phyloP scores from a whole-genome alignment of 2,113 vertebrate genomes.

The Leptodactylus fuscus region DNA sequence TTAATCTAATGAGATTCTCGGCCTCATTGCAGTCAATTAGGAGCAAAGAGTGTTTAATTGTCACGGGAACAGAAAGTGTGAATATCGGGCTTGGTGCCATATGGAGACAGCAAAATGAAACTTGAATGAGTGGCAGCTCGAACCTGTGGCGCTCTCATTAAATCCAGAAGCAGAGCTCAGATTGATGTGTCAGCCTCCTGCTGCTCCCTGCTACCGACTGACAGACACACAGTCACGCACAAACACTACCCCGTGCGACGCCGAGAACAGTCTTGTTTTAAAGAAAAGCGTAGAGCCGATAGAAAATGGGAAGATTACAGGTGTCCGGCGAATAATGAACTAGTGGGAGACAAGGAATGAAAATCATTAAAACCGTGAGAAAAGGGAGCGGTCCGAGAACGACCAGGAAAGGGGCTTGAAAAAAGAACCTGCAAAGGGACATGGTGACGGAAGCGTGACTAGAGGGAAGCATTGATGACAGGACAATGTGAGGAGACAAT shows the following conservation, averaged over 20 bases:
- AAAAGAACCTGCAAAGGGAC: constrained; percentile 19
- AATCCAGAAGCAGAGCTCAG: constrained; percentile 73
- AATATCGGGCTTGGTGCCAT: constrained; percentile 70
- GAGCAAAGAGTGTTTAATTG: constrained; percentile 70
- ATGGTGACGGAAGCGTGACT: constrained; percentile 21
- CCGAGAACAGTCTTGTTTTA: background rate
- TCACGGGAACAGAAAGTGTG: constrained; percentile 68
- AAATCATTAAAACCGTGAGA: background rate
- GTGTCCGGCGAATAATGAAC: constrained; percentile 28
- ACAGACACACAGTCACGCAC: constrained; percentile 61
- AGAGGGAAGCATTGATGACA: constrained; percentile 47
- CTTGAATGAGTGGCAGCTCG: constrained; percentile 72
- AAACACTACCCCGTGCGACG: constrained; percentile 60
- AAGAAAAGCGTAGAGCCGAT: background rate
- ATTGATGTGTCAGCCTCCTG: constrained; percentile 75
- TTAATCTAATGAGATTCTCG: constrained; percentile 73
- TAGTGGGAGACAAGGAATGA: constrained; percentile 3
- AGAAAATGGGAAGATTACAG: constrained; percentile 39
- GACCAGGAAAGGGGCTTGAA: background rate
- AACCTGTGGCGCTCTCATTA: constrained; percentile 73
- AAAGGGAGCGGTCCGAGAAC: background rate
- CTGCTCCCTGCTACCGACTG: constrained; percentile 66
- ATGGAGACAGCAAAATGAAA: constrained; percentile 74
- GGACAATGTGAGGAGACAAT: background rate
- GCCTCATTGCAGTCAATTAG: constrained; percentile 66